Conservation (phyloP, 2,797 vertebrate species). For the Naso thynnoides region DNA sequence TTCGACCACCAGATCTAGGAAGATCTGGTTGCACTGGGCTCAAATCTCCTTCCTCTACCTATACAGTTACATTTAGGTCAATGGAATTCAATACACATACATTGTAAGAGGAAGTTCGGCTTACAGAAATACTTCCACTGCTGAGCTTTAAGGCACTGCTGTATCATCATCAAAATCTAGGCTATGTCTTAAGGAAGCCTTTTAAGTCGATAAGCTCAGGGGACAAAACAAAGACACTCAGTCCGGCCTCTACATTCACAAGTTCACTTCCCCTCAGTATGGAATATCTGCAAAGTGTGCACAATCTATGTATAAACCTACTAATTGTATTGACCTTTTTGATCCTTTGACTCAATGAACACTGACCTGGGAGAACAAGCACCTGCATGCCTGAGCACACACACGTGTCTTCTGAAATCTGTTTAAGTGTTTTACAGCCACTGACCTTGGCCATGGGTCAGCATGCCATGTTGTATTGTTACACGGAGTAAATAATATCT, state of each 20-base stretch:
- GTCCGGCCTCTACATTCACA: background rate
- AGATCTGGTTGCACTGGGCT: slow-evolving; percentile 53
- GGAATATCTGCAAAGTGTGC: slow-evolving; percentile 27
- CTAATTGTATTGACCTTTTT: slow-evolving; percentile 25
- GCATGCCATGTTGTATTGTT: slow-evolving; percentile 54
- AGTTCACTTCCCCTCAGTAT: slow-evolving; percentile 15
- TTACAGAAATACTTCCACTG: slow-evolving; percentile 52
- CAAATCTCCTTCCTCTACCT: slow-evolving; percentile 53
- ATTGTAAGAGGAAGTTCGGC: slow-evolving; percentile 49
- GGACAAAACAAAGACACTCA: slow-evolving; percentile 18
- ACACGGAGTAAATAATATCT: slow-evolving; percentile 34
- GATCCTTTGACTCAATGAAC: slow-evolving; percentile 14
- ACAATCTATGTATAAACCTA: slow-evolving; percentile 24
- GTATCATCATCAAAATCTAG: slow-evolving; percentile 7
- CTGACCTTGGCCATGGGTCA: slow-evolving; percentile 51
- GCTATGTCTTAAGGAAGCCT: background rate
- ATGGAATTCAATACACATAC: slow-evolving; percentile 61
- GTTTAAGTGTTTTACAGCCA: slow-evolving; percentile 18
- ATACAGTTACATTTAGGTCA: slow-evolving; percentile 55
- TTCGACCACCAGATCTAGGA: slow-evolving; percentile 16
- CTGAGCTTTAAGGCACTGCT: background rate
- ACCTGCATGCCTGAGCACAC: background rate
- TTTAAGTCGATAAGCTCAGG: slow-evolving; percentile 1
- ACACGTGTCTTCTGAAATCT: slow-evolving; percentile 26
- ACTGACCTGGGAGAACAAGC: background rate